Conservation (phyloP, 2,888 invertebrate species). For the Gisinianus flammeolus region DNA sequence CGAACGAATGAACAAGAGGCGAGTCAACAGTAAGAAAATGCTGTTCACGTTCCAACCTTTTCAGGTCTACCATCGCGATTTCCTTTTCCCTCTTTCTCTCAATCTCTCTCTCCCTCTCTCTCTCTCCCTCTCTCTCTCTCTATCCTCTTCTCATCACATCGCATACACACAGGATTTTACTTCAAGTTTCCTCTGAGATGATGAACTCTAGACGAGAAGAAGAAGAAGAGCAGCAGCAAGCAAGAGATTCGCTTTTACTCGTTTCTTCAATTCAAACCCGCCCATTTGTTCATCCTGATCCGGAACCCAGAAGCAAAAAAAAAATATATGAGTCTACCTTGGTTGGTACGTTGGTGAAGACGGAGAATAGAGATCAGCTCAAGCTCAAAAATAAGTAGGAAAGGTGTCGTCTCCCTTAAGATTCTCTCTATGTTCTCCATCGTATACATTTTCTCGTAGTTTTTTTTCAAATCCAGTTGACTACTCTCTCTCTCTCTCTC, state of each 20-base stretch:
- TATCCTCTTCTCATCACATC: neutral
- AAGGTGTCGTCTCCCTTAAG: slow-evolving; percentile 22
- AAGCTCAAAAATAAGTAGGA: slow-evolving; percentile 28
- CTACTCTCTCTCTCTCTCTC: neutral
- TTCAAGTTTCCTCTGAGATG: neutral
- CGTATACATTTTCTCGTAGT: no score
- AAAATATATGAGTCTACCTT: neutral
- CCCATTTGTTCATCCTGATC: slow-evolving; percentile 16
- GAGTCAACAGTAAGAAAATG: slow-evolving; percentile 26
- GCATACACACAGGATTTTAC: neutral
- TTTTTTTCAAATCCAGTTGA: slow-evolving; percentile 6
- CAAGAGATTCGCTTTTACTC: neutral
- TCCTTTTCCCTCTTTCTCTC: neutral
- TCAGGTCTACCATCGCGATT: neutral
- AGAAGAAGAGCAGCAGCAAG: neutral
- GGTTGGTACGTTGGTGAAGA: neutral
- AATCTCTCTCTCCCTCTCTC: neutral
- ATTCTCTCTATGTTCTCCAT: neutral
- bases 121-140: neutral
- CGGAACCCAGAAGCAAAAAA: neutral
- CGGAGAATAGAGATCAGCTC: slow-evolving; percentile 17
- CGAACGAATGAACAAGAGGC: slow-evolving; percentile 6
- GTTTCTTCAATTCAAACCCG: slow-evolving; percentile 5
- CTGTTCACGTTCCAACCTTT: slow-evolving; percentile 32
- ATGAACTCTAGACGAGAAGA: neutral